Conservation (phyloP, 92 coral and sea anemone species). For the Porites cylindrica region DNA sequence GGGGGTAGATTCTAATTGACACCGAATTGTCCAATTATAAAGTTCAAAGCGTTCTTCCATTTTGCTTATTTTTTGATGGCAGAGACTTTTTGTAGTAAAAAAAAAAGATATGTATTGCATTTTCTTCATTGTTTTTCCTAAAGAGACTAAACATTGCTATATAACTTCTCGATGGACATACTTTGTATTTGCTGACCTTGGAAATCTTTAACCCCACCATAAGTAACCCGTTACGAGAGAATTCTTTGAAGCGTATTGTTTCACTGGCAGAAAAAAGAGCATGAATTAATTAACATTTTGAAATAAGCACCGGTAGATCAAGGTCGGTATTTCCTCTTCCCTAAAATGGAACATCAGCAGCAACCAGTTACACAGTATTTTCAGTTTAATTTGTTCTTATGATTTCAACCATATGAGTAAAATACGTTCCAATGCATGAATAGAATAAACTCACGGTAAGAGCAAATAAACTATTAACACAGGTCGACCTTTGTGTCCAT, state of each 20-base stretch:
- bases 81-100: too few relatives aligned
- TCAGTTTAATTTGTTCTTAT: too few relatives aligned
- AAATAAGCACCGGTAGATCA: not conserved
- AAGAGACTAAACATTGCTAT: conserved; percentile 2
- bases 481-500: conserved; percentile 38
- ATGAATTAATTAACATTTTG: not conserved
- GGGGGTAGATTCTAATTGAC: not conserved
- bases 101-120: not conserved
- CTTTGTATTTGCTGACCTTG: not conserved
- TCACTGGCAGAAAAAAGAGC: not conserved
- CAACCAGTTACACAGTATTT: too few relatives aligned
- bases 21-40: not conserved
- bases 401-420: too few relatives aligned
- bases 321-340: not conserved
- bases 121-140: not conserved
- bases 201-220: not conserved
- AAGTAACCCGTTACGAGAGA: not conserved
- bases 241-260: not conserved
- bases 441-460: not conserved
- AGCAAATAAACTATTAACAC: not conserved
- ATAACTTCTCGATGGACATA: not conserved
- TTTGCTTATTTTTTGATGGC: not conserved
- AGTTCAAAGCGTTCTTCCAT: not conserved
- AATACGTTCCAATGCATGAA: not conserved
- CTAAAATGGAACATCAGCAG: not conserved